phyloP scores from a whole-genome alignment of 2,797 vertebrate species.

The Huso huso region DNA sequence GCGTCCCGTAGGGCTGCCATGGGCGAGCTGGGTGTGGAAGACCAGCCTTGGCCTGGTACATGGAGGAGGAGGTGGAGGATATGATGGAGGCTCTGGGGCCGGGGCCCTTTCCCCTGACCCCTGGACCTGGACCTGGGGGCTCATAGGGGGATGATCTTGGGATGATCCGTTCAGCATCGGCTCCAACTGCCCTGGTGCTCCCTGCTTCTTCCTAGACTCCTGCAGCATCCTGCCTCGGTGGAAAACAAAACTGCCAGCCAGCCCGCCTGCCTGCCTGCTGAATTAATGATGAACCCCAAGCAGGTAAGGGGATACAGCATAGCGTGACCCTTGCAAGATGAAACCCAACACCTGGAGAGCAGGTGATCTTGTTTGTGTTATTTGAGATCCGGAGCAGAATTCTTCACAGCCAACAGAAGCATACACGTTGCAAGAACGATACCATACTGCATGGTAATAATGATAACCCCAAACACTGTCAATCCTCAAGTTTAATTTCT shows the following conservation, averaged over 20 bases:
- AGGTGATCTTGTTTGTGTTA: constrained; percentile 49
- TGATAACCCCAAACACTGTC: too few species aligned
- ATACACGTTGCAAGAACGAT: too few species aligned
- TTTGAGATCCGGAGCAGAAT: constrained; percentile 30
- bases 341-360: constrained; percentile 48
- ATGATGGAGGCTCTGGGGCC: too few species aligned
- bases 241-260: too few species aligned
- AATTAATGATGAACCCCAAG: constrained; percentile 63
- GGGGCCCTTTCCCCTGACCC: constrained; percentile 39
- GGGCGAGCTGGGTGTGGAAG: constrained; percentile 93
- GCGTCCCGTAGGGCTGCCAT: constrained; percentile 84
- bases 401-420: too few species aligned
- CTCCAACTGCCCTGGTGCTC: constrained; percentile 22
- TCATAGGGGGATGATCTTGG: constrained; percentile 36
- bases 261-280: constrained; percentile 30
- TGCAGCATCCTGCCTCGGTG: too few species aligned
- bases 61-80: constrained; percentile 41
- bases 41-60: constrained; percentile 74
- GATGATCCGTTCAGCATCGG: constrained; percentile 75
- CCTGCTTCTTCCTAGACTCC: too few species aligned
- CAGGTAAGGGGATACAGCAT: constrained; percentile 51
- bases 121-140: constrained; percentile 40
- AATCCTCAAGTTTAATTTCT: too few species aligned
- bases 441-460: too few species aligned
- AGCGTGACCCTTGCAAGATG: constrained; percentile 42